Conservation (phyloP, 2,797 vertebrate genomes). For the Lutjanus argentimaculatus region DNA sequence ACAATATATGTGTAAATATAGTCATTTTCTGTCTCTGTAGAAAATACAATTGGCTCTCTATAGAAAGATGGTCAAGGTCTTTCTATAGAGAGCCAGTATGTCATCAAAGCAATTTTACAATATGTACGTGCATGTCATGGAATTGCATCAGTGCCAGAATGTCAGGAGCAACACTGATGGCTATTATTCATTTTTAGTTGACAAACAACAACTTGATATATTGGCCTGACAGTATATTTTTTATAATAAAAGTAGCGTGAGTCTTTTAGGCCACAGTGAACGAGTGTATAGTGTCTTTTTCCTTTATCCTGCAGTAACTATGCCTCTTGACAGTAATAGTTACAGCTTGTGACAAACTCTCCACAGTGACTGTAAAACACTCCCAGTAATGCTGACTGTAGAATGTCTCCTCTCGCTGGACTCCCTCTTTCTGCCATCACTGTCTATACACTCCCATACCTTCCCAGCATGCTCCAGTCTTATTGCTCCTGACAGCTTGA, state of each 20-base stretch:
- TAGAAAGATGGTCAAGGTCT: not conserved
- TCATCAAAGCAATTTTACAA: no score
- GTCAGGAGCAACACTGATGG: not conserved
- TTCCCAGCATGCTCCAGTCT: constrained; percentile 47
- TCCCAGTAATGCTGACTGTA: constrained; percentile 65
- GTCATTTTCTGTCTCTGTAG: no score
- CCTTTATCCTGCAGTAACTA: constrained; percentile 55
- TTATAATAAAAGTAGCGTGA: constrained; percentile 15
- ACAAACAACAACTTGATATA: not conserved
- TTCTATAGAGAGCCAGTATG: not conserved
- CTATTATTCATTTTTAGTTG: no score
- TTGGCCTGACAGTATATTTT: not conserved
- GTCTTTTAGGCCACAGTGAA: constrained; percentile 8
- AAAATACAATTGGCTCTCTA: no score
- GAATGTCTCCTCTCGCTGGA: constrained; percentile 35
- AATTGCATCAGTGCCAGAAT: not conserved
- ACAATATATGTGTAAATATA: no score
- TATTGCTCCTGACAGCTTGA: constrained; percentile 56
- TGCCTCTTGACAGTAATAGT: constrained; percentile 58
- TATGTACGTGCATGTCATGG: no score
- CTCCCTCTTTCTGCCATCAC: constrained; percentile 42
- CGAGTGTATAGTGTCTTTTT: constrained; percentile 11
- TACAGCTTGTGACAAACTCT: constrained; percentile 65
- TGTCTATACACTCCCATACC: constrained; percentile 41
- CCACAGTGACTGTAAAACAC: constrained; percentile 60